Evolutionary conservation across 2,888 invertebrate species (phyloP).

Genomic region (Plagodis dolabraria): DNA sequence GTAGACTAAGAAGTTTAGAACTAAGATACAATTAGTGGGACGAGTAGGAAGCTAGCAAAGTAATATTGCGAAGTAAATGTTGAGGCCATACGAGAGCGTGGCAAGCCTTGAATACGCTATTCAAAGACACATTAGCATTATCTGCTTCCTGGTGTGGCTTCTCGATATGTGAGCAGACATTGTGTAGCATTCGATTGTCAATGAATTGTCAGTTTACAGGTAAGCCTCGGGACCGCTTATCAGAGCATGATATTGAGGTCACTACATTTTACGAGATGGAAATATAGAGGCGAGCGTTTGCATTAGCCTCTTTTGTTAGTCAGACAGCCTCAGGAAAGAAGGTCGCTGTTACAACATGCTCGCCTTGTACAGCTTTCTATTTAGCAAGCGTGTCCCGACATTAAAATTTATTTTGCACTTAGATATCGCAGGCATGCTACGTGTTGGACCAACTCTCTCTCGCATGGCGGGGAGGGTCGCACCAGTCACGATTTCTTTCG

Average conservation of each 20-base stretch:
- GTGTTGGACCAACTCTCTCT: conserved; percentile 73
- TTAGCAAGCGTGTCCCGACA: conserved; percentile 79
- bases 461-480: conserved; percentile 73
- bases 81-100: conserved; percentile 74
- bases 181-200: conserved; percentile 54
- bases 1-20: conserved; percentile 29
- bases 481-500: conserved; percentile 77
- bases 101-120: conserved; percentile 80
- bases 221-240: conserved; percentile 63
- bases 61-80: conserved; percentile 65
- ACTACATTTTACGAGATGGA: conserved; percentile 64
- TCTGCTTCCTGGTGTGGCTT: conserved; percentile 75
- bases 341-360: conserved; percentile 81
- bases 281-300: conserved; percentile 64
- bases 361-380: conserved; percentile 83
- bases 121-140: conserved; percentile 81
- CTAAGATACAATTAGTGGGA: conserved; percentile 46
- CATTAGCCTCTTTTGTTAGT: conserved; percentile 77
- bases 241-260: conserved; percentile 77
- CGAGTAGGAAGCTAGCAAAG: conserved; percentile 59
- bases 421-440: conserved; percentile 67
- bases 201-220: conserved; percentile 54
- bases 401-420: conserved; percentile 81
- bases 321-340: conserved; percentile 73
- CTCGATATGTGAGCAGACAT: conserved; percentile 62